Conservation (phyloP, 92 coral and sea anemone genomes). For the Phenganax subtilis region DNA sequence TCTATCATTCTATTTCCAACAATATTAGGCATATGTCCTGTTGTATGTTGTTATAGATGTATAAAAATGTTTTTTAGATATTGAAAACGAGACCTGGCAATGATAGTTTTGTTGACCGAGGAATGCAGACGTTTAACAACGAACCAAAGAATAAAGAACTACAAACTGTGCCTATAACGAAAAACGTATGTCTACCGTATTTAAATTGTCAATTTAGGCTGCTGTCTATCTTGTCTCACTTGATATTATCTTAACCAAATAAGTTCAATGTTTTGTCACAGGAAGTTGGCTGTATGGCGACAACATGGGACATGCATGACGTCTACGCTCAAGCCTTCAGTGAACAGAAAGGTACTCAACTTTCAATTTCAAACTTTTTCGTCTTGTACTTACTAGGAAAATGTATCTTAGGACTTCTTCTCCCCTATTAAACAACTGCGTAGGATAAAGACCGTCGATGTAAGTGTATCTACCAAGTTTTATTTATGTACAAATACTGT, state of each 20-base stretch:
- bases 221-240: neutral
- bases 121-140: conserved; percentile 96
- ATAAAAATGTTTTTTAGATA: conserved; percentile 40
- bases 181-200: conserved; percentile 55
- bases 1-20: too few relatives aligned
- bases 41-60: neutral
- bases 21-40: too few relatives aligned
- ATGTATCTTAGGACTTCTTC: too few relatives aligned
- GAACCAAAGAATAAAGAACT: conserved; percentile 90
- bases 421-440: too few relatives aligned
- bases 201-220: neutral
- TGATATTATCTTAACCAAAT: neutral
- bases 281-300: conserved; percentile 94
- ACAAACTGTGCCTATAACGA: conserved; percentile 70
- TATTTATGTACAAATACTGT: too few relatives aligned
- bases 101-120: conserved; percentile 93
- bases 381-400: too few relatives aligned
- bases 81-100: conserved; percentile 84
- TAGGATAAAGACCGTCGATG: too few relatives aligned
- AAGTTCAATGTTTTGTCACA: conserved; percentile 19
- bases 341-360: conserved; percentile 57
- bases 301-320: conserved; percentile 97
- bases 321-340: conserved; percentile 48
- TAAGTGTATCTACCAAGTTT: too few relatives aligned
- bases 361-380: too few relatives aligned